Evolutionary conservation across 2,113 vertebrate genomes (phyloP).

Genomic region (Ammodramus savannarum): DNA sequence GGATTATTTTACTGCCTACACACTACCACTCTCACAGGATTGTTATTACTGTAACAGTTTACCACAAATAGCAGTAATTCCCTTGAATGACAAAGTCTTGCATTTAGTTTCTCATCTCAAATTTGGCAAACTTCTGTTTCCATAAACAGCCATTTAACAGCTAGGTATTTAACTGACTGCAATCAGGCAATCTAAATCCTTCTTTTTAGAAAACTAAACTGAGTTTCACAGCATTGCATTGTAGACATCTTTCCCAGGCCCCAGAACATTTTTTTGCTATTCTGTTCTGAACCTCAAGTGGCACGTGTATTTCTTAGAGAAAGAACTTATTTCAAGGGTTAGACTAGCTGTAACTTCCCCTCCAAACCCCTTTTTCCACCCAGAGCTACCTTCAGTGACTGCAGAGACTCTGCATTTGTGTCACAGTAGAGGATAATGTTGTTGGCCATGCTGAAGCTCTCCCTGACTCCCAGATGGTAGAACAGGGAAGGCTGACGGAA

Average conservation of each 20-base stretch:
- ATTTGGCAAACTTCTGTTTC: neutral
- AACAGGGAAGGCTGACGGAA: slow-evolving; percentile 97
- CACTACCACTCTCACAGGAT: neutral
- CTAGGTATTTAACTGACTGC: neutral
- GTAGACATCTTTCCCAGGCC: neutral
- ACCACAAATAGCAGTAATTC: neutral
- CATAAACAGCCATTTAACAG: neutral
- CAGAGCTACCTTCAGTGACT: slow-evolving; percentile 88
- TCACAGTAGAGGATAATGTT: slow-evolving; percentile 98
- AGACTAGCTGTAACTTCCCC: neutral
- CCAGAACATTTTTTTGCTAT: neutral
- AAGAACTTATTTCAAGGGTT: neutral
- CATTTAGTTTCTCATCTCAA: neutral
- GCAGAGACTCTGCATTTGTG: slow-evolving; percentile 88
- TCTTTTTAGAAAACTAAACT: neutral
- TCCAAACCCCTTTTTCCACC: neutral
- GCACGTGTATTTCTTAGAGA: neutral
- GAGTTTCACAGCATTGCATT: neutral
- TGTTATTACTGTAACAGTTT: neutral
- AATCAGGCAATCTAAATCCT: neutral
- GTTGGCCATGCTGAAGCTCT: slow-evolving; percentile 99
- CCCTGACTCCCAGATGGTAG: slow-evolving; percentile 95
- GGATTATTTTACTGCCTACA: neutral
- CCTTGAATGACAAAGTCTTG: neutral
- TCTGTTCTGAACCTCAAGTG: neutral